Conservation (phyloP, 2,888 invertebrate species). For the Electrophaes corylata region DNA sequence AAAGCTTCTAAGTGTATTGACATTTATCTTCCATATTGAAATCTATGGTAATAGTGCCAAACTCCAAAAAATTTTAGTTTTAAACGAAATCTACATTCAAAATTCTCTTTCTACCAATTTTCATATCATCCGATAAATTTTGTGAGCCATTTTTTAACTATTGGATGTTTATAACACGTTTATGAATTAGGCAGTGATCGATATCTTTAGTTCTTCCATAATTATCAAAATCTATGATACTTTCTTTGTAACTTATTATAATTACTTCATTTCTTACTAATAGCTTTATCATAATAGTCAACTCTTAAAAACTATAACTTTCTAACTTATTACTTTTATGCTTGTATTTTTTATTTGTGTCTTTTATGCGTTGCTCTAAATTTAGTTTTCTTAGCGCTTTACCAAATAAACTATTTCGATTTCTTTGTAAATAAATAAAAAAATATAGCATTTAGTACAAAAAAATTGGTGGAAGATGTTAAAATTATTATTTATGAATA, state of each 20-base stretch:
- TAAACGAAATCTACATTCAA: too few relatives aligned
- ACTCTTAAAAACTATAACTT: conserved; percentile 6
- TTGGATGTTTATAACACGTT: background rate
- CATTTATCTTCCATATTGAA: conserved; percentile 48
- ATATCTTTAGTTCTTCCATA: background rate
- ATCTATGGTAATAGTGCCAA: conserved; percentile 69
- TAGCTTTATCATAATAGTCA: conserved; percentile 1
- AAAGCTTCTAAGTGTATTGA: conserved; percentile 38
- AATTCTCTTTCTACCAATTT: background rate
- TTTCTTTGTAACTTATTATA: background rate
- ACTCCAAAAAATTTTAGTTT: conserved; percentile 30
- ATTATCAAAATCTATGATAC: background rate
- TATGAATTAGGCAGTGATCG: background rate
- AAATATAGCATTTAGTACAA: conserved; percentile 78
- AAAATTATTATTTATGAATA: conserved; percentile 43
- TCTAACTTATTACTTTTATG: conserved; percentile 15
- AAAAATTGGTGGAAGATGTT: conserved; percentile 74
- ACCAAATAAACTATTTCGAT: conserved; percentile 71
- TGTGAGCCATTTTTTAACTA: background rate
- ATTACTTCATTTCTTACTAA: background rate
- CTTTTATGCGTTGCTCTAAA: conserved; percentile 25
- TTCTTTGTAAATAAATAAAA: conserved; percentile 72
- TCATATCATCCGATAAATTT: background rate
- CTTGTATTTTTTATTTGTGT: conserved; percentile 11
- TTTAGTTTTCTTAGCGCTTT: conserved; percentile 62